Conservation (phyloP, 1,140 invertebrate genomes). For the Lucilia sericata region DNA sequence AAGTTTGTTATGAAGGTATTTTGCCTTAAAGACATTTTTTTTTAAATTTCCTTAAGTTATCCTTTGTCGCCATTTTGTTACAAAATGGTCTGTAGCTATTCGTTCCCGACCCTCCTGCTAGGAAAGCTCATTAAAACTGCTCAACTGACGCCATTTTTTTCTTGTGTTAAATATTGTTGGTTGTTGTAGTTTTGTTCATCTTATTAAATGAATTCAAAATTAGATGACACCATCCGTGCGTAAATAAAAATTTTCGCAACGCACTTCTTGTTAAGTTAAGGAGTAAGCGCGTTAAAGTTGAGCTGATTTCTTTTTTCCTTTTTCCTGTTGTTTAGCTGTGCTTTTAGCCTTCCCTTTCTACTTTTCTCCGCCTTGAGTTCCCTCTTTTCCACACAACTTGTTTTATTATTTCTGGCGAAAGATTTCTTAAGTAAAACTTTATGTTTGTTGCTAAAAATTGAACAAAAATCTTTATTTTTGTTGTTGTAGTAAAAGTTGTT, state of each 20-base stretch:
- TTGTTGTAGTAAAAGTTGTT: background rate
- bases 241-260: slow-evolving; percentile 59
- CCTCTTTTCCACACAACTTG: background rate
- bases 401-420: background rate
- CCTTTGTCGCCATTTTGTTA: slow-evolving; percentile 9
- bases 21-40: background rate
- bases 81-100: background rate
- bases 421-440: slow-evolving; percentile 33
- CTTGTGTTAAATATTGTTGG: no score
- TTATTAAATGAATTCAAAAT: slow-evolving; percentile 67
- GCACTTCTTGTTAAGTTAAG: slow-evolving; percentile 6
- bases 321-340: background rate
- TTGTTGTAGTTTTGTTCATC: slow-evolving; percentile 16
- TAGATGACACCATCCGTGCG: slow-evolving; percentile 68
- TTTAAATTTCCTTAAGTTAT: background rate
- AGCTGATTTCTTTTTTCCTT: slow-evolving; percentile 36
- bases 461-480: background rate
- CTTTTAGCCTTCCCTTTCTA: background rate
- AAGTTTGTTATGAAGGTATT: background rate
- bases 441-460: slow-evolving; percentile 6
- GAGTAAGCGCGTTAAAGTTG: slow-evolving; percentile 40
- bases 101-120: background rate
- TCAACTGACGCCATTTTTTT: slow-evolving; percentile 32
- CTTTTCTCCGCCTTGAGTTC: background rate
- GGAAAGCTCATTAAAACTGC: slow-evolving; percentile 6